These are phyloP conservation scores for Drosophila anomalipes DNA, from an alignment of 2,888 invertebrate species.

Conservation along the genomic window DNA sequence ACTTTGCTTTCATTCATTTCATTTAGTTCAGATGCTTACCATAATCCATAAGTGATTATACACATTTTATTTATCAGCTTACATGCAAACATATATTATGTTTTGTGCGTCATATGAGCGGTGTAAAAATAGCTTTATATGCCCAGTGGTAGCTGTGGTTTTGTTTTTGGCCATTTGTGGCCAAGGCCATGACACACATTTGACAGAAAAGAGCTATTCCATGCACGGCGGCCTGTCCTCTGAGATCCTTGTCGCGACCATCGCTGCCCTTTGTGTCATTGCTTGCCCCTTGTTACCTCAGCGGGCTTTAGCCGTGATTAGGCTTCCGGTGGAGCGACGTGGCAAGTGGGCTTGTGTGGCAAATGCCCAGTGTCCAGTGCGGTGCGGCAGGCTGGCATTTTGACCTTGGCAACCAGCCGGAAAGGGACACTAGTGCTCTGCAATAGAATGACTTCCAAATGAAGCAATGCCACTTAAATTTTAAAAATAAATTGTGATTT, in stretches of 20 bases:
- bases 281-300: slow-evolving; percentile 24
- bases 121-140: slow-evolving; percentile 6
- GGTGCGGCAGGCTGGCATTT: not conserved
- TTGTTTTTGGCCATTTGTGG: slow-evolving; percentile 48
- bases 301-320: slow-evolving; percentile 42
- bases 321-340: slow-evolving; percentile 9
- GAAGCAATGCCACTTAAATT: slow-evolving; percentile 29
- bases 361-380: slow-evolving; percentile 20
- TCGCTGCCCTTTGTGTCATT: slow-evolving; percentile 45
- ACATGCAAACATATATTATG: slow-evolving; percentile 23
- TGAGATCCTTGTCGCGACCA: slow-evolving; percentile 36
- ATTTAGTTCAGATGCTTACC: not conserved
- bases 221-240: slow-evolving; percentile 20
- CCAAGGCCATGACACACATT: slow-evolving; percentile 74
- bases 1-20: not conserved
- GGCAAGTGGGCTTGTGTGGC: slow-evolving; percentile 1
- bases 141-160: slow-evolving; percentile 12
- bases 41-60: not conserved
- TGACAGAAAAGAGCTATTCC: slow-evolving; percentile 40
- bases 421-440: not conserved
- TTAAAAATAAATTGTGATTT: slow-evolving; percentile 15
- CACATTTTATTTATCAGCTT: slow-evolving; percentile 2
- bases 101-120: slow-evolving; percentile 34
- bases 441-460: slow-evolving; percentile 17
- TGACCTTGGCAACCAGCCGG: slow-evolving; percentile 9